Evolutionary conservation across 2,113 vertebrate genomes (phyloP), one percentile per base, ranked within the genome.

Genomic region (Paramisgurnus dabryanus): DNA sequence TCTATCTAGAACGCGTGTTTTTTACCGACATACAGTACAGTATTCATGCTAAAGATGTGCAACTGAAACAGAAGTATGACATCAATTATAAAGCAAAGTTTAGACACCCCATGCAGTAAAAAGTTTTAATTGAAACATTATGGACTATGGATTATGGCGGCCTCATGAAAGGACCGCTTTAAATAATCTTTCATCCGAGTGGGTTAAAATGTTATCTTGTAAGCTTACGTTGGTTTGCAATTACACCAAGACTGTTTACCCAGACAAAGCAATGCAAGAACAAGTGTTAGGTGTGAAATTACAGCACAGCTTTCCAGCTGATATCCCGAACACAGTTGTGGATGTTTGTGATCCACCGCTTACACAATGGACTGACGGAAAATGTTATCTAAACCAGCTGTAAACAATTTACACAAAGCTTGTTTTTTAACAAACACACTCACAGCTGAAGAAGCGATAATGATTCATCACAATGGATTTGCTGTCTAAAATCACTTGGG

Each of bases 201-300:
- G 17, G 7, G 34, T 2, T 11, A 67, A 78, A 72, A 50, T 10
- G 6, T 50, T 17, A 55, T 70, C 50, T 69, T 4, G 1, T 11
- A 63, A 49, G 12, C 4, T 47, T 63, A 49, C 47, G 10, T 75
- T 6, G 22, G 7, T 49, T 75, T 27, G 13, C 4, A 34, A 17
- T 45, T 49, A 22, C 22, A 22, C 22, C 22, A 41, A 18, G 27
- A 43, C 7, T 17, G 45, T 76, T 66, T 50, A 76, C 10, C 8
- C 15, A 53, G 27, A 34, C 58, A 75, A 75, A n/a, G 61, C 64
- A 76, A 66, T 65, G 27, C 34, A 77, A 77, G 63, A 77, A 40
- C 27, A 22, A 9, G 74, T 66, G 13, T 18, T 8, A 22, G 63
- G 74, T 39, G 74, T 66, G 47, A 77, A 66, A 77, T 77, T 55